Base-by-base conservation (phyloP, 2,797 vertebrate species). In the Girardinus metallicus region DNA sequence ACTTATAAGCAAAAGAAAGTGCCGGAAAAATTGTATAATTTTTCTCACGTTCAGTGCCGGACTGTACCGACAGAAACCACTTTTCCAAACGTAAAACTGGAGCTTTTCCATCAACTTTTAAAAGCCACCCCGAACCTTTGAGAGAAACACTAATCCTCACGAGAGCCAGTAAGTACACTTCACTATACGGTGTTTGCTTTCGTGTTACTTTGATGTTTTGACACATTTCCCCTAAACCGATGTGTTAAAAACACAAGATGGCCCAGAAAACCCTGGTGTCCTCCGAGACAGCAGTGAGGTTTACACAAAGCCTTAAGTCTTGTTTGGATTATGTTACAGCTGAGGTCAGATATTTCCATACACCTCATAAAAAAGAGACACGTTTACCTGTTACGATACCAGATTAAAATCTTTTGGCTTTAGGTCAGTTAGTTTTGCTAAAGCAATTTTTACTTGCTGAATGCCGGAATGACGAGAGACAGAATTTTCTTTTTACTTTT, bases 141-240 rank as follows among this genome's bases (percentile, higher is more conserved):
- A 70, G 26, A 70, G 18, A 68, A 31, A 46, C 47, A 18, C 29
- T 26, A 4, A 36, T 46, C 75, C 49, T 70, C 49, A 31, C 29
- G n/a, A 41, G 39, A 39, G 51, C 47, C 73, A 57, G 16, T 74
- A 62, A 70, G 26, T 68, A 49, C 68, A 60, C n/a, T 68, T 23
- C 4, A 31, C 74, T 47, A 34, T 47, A 18, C 18, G 66, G 46
- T 21, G n/a, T 41, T 12, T 47, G 47, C 73, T 36, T 23, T 55
- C 23, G 21, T 53, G 73, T 70, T 64, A 75, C 73, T 70, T 80
- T 70, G 13, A 31, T 75, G 73, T 46, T 80, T 80, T 75, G 53
- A 75, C 78, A 75, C 78, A 10, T 46, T 55, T 39, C 26, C 68
- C 44, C 21, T 13, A 8, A 68, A 68, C 60, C 36, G 11, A 75